Base-by-base conservation (phyloP, 2,888 invertebrate genomes). In the Ophion ellenae region DNA sequence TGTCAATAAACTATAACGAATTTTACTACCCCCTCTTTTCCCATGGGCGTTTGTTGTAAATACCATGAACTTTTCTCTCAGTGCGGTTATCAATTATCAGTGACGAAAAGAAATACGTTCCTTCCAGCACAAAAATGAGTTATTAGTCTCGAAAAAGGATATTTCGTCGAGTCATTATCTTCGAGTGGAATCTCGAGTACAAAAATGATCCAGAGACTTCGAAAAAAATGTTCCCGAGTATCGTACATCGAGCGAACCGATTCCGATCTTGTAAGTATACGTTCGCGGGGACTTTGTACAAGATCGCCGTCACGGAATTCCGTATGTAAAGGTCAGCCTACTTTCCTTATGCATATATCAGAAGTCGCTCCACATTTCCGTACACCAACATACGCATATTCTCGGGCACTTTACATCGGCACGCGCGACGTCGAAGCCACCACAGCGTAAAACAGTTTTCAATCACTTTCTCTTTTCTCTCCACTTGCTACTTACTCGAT, bases 391-490 rank as follows among this genome's bases (percentile, higher is more conserved):
- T 67, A 77, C 78, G 66, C 61, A 40, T 63, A 77, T 57, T 69
- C 53, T 67, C 45, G 64, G 47, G 57, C 57, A 81, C 64, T 83
- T 77, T 57, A 63, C 40, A 61, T 57, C 71, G 78, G 76, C 84
- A 83, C 83, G 86, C 77, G 83, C 84, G 36, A 71, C 53, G 64
- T 53, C 71, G 79, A 53, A 53, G 61, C 77, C 78, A 78, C 61
- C 40, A 47, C 84, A 6, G 61, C 63, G 81, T 73, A 74, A 81
- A 85, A 83, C 82, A 85, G 17, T 80, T 83, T 87, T 84, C 83
- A 83, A 87, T 85, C 85, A 88, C 88, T 88, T 88, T 88, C 88
- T 88, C 88, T 86, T 87, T 84, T 86, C 85, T 83, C 81, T 86
- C 69, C 14, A 47, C 67, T 77, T 45, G 84, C 53, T 79, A 57